phyloP scores from a whole-genome alignment of 2,888 invertebrate genomes.

The Rhodophaea formosa region DNA sequence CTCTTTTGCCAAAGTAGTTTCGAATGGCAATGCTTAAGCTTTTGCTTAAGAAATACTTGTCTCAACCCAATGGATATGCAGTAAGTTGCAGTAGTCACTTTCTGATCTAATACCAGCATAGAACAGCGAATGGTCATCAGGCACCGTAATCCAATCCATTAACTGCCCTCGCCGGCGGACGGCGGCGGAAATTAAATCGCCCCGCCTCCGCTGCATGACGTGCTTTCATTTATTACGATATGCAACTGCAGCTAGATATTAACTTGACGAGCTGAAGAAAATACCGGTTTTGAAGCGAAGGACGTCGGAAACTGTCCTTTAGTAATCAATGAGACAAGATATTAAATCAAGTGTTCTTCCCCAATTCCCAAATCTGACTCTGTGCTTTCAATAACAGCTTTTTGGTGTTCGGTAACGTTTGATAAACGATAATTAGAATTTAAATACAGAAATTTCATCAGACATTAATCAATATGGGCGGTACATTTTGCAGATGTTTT shows the following conservation, averaged over 20 bases:
- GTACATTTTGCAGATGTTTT: no score
- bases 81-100: neutral
- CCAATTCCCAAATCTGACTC: neutral
- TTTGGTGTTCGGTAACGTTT: no score
- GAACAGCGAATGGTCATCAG: slow-evolving; percentile 22
- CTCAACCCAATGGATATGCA: neutral
- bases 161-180: slow-evolving; percentile 27
- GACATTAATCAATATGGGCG: no score
- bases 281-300: neutral
- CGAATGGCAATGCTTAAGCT: no score
- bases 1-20: no score
- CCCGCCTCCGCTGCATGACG: slow-evolving; percentile 45
- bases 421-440: no score
- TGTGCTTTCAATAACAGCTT: no score
- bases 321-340: neutral
- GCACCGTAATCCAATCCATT: slow-evolving; percentile 29
- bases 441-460: no score
- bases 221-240: slow-evolving; percentile 23
- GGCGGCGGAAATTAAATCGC: slow-evolving; percentile 57
- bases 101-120: slow-evolving; percentile 1
- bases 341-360: no score
- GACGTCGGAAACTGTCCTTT: neutral
- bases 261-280: slow-evolving; percentile 7
- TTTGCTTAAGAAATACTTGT: no score
- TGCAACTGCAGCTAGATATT: slow-evolving; percentile 14